A percentile compares a stretch with the other conserved stretches of the same genome.
Conservation (phyloP, 1,140 invertebrate genomes). For the Vanessa atalanta region DNA sequence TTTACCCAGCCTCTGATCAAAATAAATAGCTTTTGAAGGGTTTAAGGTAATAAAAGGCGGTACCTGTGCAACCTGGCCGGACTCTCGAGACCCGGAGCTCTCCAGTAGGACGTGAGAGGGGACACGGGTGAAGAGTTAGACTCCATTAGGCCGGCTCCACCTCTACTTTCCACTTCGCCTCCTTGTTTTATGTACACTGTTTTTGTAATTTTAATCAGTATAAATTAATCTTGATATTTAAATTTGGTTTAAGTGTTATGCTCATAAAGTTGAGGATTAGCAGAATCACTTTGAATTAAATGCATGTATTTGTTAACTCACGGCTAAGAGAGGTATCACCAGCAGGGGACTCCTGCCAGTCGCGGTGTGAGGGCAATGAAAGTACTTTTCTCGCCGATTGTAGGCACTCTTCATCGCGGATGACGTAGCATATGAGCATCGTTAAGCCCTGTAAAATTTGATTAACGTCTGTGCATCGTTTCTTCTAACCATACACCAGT, state of each 20-base stretch:
- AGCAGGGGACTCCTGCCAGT: conserved; percentile 59
- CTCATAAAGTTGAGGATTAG: too few species aligned
- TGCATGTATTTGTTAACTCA: conserved; percentile 44
- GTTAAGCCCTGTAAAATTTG: conserved; percentile 58
- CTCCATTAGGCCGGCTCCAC: conserved; percentile 58
- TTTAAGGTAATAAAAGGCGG: too few species aligned
- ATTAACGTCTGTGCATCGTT: background rate
- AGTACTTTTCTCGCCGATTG: conserved; percentile 53
- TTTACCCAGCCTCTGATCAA: too few species aligned
- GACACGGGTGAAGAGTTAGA: conserved; percentile 61
- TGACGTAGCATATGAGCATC: conserved; percentile 71
- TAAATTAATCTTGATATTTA: too few species aligned
- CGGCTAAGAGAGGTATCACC: conserved; percentile 71
- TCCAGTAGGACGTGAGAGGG: conserved; percentile 66
- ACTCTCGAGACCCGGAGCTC: conserved; percentile 62
- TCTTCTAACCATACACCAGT: too few species aligned
- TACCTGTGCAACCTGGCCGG: conserved; percentile 58
- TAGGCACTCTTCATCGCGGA: conserved; percentile 66
- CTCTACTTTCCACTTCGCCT: conserved; percentile 73
- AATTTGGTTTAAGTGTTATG: background rate
- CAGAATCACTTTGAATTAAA: too few species aligned
- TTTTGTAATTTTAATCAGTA: too few species aligned
- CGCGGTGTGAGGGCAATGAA: conserved; percentile 46
- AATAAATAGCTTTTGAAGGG: too few species aligned
- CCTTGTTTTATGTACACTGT: conserved; percentile 79